A percentile compares a stretch with the other conserved stretches of the same genome.
Conservation (phyloP, 2,888 invertebrate genomes). For the Diplazon laetatorius region DNA sequence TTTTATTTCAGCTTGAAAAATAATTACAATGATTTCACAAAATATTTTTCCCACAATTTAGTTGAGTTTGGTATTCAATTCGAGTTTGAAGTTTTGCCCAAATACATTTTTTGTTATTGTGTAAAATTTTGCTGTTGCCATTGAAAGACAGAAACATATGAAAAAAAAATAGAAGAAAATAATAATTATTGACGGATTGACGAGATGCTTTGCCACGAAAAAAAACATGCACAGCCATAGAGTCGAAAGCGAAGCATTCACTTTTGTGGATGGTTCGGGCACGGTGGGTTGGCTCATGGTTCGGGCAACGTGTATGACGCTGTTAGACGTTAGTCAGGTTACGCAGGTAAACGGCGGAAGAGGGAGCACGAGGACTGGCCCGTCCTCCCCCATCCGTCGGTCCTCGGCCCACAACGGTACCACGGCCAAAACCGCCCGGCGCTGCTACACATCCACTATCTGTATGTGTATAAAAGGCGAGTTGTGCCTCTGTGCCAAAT, state of each 20-base stretch:
- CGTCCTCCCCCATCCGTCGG: slow-evolving; percentile 1
- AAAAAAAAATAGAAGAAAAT: too few species aligned
- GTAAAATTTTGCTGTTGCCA: too few species aligned
- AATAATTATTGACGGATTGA: slow-evolving; percentile 3
- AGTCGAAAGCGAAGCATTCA: slow-evolving; percentile 60
- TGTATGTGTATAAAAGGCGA: slow-evolving; percentile 68
- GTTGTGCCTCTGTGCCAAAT: slow-evolving; percentile 70
- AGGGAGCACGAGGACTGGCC: slow-evolving; percentile 5
- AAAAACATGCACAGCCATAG: slow-evolving; percentile 1
- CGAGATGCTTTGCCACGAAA: slow-evolving; percentile 2
- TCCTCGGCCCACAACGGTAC: slow-evolving; percentile 1
- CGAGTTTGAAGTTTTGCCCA: too few species aligned
- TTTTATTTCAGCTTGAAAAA: too few species aligned
- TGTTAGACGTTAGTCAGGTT: background rate
- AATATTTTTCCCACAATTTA: too few species aligned
- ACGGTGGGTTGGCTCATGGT: slow-evolving; percentile 36
- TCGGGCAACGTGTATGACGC: slow-evolving; percentile 14
- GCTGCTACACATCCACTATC: slow-evolving; percentile 24
- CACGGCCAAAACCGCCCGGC: slow-evolving; percentile 23
- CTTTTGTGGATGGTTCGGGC: slow-evolving; percentile 61
- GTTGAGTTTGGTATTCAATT: too few species aligned
- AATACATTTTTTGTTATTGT: too few species aligned
- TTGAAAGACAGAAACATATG: too few species aligned
- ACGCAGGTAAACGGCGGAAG: background rate
- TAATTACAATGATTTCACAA: too few species aligned